These are phyloP conservation scores for Cyrtonyx montezumae DNA, from an alignment of 2,113 vertebrate genomes.

Conservation along the genomic window DNA sequence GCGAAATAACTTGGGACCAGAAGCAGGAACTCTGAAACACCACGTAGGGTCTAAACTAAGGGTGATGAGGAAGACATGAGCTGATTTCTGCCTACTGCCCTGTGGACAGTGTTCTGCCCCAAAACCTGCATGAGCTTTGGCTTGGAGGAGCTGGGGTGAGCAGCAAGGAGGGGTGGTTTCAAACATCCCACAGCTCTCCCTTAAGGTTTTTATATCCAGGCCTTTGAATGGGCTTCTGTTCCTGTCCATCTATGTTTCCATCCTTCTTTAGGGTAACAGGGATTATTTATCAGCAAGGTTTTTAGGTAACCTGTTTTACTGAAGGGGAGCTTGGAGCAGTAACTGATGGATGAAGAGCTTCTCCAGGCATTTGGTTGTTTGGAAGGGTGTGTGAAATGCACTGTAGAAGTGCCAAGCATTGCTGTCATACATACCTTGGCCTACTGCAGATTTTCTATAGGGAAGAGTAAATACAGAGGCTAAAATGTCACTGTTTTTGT, in stretches of 20 bases:
- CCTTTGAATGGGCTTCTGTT: neutral
- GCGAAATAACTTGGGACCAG: neutral
- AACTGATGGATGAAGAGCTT: neutral
- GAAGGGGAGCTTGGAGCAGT: neutral
- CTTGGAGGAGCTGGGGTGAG: constrained; percentile 14
- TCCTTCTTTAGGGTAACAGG: neutral
- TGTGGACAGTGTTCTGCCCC: constrained; percentile 2
- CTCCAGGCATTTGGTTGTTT: neutral
- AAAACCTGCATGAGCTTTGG: neutral
- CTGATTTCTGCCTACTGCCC: neutral
- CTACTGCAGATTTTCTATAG: neutral
- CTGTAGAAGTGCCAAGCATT: neutral
- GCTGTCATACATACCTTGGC: neutral
- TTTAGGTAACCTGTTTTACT: neutral
- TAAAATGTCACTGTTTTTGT: constrained; percentile 56
- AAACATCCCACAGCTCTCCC: neutral
- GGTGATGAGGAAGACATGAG: rapidly evolving
- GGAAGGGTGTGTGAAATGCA: neutral
- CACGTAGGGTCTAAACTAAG: rapidly evolving
- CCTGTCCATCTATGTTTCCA: neutral
- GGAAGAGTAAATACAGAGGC: constrained; percentile 57
- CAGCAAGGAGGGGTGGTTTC: neutral
- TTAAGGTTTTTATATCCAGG: rapidly evolving
- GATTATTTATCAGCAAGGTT: neutral
- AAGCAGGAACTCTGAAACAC: neutral